Percentiles rank a stretch among this genome's conserved stretches.
These are phyloP conservation scores for Doris montereyensis DNA, from an alignment of 2,888 invertebrate species.

Conservation along the genomic window DNA sequence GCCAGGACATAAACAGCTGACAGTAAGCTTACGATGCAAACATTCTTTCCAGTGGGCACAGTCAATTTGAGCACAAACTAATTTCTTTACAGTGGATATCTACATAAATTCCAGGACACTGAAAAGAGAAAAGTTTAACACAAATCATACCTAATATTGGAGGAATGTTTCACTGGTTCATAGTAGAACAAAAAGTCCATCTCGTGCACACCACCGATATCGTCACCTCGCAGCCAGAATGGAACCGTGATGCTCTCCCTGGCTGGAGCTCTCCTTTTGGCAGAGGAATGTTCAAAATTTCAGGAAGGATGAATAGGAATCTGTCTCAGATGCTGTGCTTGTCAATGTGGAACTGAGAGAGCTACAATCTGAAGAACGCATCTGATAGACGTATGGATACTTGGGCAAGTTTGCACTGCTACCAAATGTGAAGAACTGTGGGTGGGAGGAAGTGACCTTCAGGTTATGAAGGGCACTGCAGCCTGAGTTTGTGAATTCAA, in stretches of 20 bases:
- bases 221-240: slow-evolving; percentile 82
- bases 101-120: too few relatives aligned
- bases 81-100: too few relatives aligned
- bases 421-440: slow-evolving; percentile 79
- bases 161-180: slow-evolving; percentile 74
- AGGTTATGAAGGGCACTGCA: slow-evolving; percentile 75
- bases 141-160: slow-evolving; percentile 51
- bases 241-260: slow-evolving; percentile 76
- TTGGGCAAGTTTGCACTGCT: slow-evolving; percentile 55
- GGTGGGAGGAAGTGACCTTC: slow-evolving; percentile 80
- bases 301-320: slow-evolving; percentile 44
- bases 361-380: slow-evolving; percentile 31
- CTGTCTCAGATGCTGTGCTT: slow-evolving; percentile 29
- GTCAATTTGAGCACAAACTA: too few relatives aligned
- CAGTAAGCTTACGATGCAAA: too few relatives aligned
- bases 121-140: too few relatives aligned
- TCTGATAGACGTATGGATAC: slow-evolving; percentile 59
- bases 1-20: too few relatives aligned
- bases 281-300: slow-evolving; percentile 62
- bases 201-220: slow-evolving; percentile 78
- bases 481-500: slow-evolving; percentile 80
- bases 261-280: slow-evolving; percentile 74
- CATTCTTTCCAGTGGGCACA: too few relatives aligned
- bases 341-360: slow-evolving; percentile 29
- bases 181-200: slow-evolving; percentile 84